phyloP scores from a whole-genome alignment of 2,113 vertebrate genomes.

The Xiphophorus maculatus region DNA sequence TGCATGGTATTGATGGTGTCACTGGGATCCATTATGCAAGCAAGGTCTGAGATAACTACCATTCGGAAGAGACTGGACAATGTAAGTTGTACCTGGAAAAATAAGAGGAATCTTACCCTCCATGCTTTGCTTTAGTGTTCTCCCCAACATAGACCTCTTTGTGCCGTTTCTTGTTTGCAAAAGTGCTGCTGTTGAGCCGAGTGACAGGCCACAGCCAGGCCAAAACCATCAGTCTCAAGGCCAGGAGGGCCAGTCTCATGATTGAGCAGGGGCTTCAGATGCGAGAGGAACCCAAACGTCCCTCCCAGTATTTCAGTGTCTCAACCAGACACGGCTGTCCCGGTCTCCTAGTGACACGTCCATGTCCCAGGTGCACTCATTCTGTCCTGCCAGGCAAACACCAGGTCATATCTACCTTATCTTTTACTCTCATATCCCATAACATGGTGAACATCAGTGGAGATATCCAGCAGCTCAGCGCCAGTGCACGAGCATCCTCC shows the following conservation, averaged over 20 bases:
- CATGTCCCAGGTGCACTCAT: constrained; percentile 61
- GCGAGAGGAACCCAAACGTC: constrained; percentile 55
- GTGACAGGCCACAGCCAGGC: constrained; percentile 75
- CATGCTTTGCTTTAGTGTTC: constrained; percentile 67
- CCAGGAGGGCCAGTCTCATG: constrained; percentile 74
- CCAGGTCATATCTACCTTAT: constrained; percentile 27
- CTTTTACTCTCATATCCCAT: constrained; percentile 46
- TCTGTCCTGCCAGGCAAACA: constrained; percentile 29
- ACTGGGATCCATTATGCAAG: constrained; percentile 15
- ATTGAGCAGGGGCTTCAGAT: constrained; percentile 48
- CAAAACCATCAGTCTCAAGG: constrained; percentile 75
- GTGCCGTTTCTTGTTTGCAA: constrained; percentile 70
- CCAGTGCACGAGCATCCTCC: constrained; percentile 38
- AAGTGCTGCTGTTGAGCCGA: constrained; percentile 71
- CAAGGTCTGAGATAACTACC: constrained; percentile 1
- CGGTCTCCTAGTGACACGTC: constrained; percentile 46
- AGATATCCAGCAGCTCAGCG: constrained; percentile 54
- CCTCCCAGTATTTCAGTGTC: constrained; percentile 58
- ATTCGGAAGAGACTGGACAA: not conserved
- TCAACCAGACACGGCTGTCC: constrained; percentile 46
- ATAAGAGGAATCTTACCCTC: constrained; percentile 68
- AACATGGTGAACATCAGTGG: constrained; percentile 48
- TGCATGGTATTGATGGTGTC: constrained; percentile 6
- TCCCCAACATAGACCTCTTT: constrained; percentile 73
- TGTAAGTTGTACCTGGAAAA: not conserved